Conservation (phyloP, 2,888 invertebrate species). For the Apantesis nais region DNA sequence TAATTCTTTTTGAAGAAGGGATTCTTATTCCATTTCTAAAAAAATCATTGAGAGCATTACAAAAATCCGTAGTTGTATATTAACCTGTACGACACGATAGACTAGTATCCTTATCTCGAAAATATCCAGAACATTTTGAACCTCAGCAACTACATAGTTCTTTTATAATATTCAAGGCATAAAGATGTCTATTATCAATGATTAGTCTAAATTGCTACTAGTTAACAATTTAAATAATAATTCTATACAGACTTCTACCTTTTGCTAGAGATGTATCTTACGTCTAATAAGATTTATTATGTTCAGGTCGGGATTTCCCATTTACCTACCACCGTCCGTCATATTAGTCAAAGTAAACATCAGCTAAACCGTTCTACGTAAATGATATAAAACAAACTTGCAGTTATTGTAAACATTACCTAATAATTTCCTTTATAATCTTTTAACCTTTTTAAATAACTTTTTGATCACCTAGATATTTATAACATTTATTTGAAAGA, state of each 20-base stretch:
- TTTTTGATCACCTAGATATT: background rate
- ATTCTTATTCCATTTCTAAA: too few species aligned
- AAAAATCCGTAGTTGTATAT: background rate
- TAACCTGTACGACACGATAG: too few species aligned
- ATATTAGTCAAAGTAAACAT: background rate
- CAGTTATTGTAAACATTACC: too few species aligned
- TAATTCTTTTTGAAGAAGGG: too few species aligned
- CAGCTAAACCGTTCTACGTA: background rate
- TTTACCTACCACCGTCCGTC: too few species aligned
- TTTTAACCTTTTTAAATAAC: too few species aligned
- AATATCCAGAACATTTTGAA: background rate
- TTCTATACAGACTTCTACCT: background rate
- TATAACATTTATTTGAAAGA: background rate
- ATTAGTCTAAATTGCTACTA: too few species aligned
- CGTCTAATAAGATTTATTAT: background rate
- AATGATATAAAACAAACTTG: background rate
- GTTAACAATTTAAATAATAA: background rate
- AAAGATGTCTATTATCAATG: too few species aligned
- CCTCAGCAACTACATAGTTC: too few species aligned
- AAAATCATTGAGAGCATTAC: background rate
- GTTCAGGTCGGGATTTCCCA: background rate
- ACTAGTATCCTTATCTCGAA: background rate
- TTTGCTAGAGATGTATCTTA: background rate
- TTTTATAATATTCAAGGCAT: too few species aligned
- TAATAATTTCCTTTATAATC: too few species aligned